Base-by-base conservation (phyloP, 2,888 invertebrate species). In the Marasmarcha lunaedactyla region DNA sequence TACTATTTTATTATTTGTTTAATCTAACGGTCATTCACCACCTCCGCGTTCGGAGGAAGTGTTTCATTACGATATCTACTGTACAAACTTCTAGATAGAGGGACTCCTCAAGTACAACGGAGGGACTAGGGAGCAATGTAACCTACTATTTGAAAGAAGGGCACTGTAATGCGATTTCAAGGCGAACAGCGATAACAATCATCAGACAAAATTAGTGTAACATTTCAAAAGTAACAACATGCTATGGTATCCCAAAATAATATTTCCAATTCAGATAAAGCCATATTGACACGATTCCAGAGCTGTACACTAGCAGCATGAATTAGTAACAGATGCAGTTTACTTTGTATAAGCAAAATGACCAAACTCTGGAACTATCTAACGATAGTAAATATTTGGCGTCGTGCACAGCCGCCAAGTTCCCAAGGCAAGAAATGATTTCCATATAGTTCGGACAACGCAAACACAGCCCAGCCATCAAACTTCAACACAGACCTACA, bases 401-500 rank as follows among this genome's bases (percentile, higher is more conserved):
- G 67, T 62, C 63, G 68, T 61, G 67, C 59, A 63, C 61, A 71
- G 68, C 64, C 55, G 63, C 63, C 59, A 73, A 76, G 71, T 70
- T 72, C 63, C 57, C 43, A 65, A 55, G 68, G 69, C 70, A 76
- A 73, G 76, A 78, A 79, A 79, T 77, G 55, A 78, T 78, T 78
- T 76, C 73, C 73, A 77, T 72, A 69, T 60, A 57, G 57, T 56
- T 65, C 69, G 67, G 65, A 64, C 69, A 61, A 59, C 55, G 66
- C 67, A 74, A 76, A 77, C 77, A 72, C 55, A 56, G 61, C 63
- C 68, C 71, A 67, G 69, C 71, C 71, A 70, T 74, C 71, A 70
- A 78, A 76, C 69, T 72, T 65, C 63, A 72, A 73, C 67, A 71
- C 66, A 69, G 72, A 71, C 71, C 63, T 59, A 62, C 60, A 73